These are phyloP conservation scores for Corbicula japonica DNA, from an alignment of 2,888 invertebrate genomes.

Conservation along the genomic window DNA sequence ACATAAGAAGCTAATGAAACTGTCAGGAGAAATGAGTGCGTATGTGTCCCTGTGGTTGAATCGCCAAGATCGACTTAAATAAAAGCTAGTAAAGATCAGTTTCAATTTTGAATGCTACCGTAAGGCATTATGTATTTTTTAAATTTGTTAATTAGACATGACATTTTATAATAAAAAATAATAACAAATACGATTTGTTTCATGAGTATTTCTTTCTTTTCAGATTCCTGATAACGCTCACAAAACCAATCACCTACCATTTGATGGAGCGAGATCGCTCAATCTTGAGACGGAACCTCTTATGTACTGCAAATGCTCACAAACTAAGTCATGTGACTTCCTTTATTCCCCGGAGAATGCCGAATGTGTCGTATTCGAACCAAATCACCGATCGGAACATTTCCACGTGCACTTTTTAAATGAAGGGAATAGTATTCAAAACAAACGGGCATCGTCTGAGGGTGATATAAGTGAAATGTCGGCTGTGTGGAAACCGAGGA, in stretches of 20 bases:
- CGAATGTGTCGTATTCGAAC: neutral
- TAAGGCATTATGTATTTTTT: no score
- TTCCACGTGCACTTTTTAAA: slow-evolving; percentile 25
- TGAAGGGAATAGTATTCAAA: neutral
- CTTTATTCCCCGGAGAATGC: neutral
- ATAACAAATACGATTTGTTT: no score
- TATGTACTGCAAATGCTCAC: slow-evolving; percentile 7
- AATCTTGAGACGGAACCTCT: slow-evolving; percentile 8
- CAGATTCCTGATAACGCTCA: neutral
- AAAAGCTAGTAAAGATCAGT: no score
- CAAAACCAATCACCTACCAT: neutral
- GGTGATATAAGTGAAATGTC: slow-evolving; percentile 34
- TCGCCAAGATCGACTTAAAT: no score
- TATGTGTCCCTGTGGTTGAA: no score
- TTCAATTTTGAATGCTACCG: no score
- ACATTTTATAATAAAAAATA: no score
- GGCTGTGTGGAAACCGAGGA: slow-evolving; percentile 34
- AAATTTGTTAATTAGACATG: no score
- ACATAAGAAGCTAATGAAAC: no score
- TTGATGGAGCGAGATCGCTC: neutral
- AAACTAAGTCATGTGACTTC: slow-evolving; percentile 3
- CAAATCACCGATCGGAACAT: neutral
- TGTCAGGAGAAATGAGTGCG: no score
- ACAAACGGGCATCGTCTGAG: neutral
- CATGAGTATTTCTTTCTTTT: no score